These are phyloP conservation scores for Hirtodrosophila confusa DNA, from an alignment of 2,888 invertebrate species.

Conservation along the genomic window DNA sequence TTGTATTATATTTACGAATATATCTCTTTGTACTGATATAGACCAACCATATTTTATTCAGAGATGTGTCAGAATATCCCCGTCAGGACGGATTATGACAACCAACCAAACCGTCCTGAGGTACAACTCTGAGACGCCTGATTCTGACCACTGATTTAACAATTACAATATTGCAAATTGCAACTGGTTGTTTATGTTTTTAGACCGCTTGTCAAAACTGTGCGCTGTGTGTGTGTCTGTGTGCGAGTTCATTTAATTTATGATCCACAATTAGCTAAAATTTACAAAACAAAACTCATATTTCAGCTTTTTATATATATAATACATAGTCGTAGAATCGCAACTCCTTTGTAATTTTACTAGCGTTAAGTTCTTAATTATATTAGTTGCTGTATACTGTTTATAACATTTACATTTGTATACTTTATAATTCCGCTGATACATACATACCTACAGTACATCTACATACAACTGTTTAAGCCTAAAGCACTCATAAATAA, in stretches of 20 bases:
- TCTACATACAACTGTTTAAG: constrained; percentile 8
- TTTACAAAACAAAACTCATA: constrained; percentile 23
- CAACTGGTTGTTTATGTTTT: constrained; percentile 6
- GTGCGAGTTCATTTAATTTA: constrained; percentile 27
- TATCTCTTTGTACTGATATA: constrained; percentile 35
- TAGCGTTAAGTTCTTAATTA: constrained; percentile 36
- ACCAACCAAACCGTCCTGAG: background rate
- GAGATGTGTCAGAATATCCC: background rate
- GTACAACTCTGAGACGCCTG: background rate
- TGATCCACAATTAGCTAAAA: constrained; percentile 43
- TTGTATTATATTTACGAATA: constrained; percentile 47
- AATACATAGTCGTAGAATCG: constrained; percentile 6
- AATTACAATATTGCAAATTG: background rate
- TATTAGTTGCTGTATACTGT: constrained; percentile 36
- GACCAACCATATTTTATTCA: constrained; percentile 2
- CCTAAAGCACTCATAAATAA: constrained; percentile 2
- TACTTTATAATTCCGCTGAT: background rate
- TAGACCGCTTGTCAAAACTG: too few species aligned
- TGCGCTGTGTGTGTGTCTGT: constrained; percentile 1
- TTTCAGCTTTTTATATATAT: constrained; percentile 14
- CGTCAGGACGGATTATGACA: constrained; percentile 5
- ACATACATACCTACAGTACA: constrained; percentile 12
- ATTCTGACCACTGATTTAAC: constrained; percentile 5
- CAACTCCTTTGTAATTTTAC: constrained; percentile 23
- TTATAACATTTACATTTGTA: constrained; percentile 3